These are phyloP conservation scores for Serranus cabrilla DNA, from an alignment of 2,797 vertebrate species.

Conservation along the genomic window DNA sequence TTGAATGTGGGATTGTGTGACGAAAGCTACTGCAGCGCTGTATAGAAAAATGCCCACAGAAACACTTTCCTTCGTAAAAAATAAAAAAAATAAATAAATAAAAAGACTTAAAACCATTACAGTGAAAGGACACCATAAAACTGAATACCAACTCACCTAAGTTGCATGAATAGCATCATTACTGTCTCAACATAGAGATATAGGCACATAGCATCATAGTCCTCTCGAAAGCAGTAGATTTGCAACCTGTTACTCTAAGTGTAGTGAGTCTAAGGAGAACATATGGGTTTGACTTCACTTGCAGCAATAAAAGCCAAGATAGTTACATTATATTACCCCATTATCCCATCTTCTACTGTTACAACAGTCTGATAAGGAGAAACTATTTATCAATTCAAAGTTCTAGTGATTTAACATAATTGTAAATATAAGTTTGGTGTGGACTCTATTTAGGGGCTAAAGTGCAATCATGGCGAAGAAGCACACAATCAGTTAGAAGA, in stretches of 20 bases:
- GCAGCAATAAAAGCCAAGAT: slow-evolving; percentile 34
- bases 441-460: slow-evolving; percentile 25
- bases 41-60: not conserved
- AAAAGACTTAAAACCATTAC: not conserved
- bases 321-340: slow-evolving; percentile 34
- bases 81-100: not conserved
- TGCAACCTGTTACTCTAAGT: slow-evolving; percentile 1
- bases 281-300: slow-evolving; percentile 32
- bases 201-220: not conserved
- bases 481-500: slow-evolving; percentile 36
- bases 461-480: slow-evolving; percentile 31
- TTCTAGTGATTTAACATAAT: slow-evolving; percentile 25
- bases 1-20: too few relatives aligned
- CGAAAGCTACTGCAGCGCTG: too few relatives aligned
- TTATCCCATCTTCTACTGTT: slow-evolving; percentile 21
- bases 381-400: slow-evolving; percentile 26
- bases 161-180: slow-evolving; percentile 18
- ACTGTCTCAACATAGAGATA: not conserved
- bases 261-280: slow-evolving; percentile 11
- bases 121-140: not conserved
- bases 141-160: slow-evolving; percentile 15
- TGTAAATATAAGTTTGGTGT: slow-evolving; percentile 36
- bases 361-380: not conserved
- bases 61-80: not conserved
- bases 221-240: slow-evolving; percentile 14